Conservation (phyloP, 2,113 vertebrate species). For the Hepsetus odoe region DNA sequence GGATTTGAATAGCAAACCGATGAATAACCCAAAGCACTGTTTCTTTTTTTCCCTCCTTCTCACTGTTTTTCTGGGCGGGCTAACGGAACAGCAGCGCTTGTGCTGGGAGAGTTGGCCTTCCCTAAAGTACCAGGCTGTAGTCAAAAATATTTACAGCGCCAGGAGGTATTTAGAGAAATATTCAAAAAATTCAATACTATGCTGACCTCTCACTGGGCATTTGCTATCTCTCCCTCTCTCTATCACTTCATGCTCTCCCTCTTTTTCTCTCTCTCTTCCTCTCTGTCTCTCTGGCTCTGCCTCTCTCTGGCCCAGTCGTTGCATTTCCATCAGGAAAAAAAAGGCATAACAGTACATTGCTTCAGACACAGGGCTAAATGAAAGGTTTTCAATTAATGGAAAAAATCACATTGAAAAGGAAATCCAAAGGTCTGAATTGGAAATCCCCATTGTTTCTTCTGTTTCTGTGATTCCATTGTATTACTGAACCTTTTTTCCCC, state of each 20-base stretch:
- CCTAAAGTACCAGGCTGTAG: constrained; percentile 95
- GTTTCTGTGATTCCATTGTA: not conserved
- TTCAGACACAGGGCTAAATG: not conserved
- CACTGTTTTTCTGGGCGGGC: constrained; percentile 84
- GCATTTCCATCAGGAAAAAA: not conserved
- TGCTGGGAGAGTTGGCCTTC: constrained; percentile 89
- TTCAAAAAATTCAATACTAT: constrained; percentile 93
- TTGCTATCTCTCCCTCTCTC: constrained; percentile 66
- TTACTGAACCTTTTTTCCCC: not conserved
- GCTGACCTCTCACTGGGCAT: constrained; percentile 91
- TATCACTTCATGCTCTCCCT: constrained; percentile 55
- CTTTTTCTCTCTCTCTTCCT: constrained; percentile 60
- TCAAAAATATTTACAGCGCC: constrained; percentile 99
- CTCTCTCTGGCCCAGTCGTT: not conserved
- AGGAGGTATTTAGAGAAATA: constrained; percentile 98
- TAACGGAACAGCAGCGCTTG: constrained; percentile 74
- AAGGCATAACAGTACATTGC: not conserved
- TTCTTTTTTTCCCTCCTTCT: constrained; percentile 52
- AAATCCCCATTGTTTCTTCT: not conserved
- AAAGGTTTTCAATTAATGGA: constrained; percentile 10
- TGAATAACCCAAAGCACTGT: constrained; percentile 97
- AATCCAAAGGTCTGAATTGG: not conserved
- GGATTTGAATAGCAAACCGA: constrained; percentile 99
- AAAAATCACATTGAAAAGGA: not conserved
- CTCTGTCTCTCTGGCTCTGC: constrained; percentile 56